Evolutionary conservation across 2,113 vertebrate species (phyloP).

Genomic region (Pituophis catenifer): DNA sequence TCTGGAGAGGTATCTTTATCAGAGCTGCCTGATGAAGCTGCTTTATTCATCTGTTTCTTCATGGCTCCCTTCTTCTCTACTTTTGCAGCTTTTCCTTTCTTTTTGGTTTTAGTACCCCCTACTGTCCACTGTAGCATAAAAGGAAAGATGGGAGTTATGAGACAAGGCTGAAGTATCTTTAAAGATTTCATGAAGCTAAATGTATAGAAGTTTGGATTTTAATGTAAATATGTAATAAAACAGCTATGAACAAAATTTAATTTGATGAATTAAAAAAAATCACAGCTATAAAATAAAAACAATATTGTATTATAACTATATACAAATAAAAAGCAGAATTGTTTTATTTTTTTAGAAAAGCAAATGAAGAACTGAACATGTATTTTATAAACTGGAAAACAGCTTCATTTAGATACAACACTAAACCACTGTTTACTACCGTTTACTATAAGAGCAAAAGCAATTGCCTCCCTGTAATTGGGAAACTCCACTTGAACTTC

Average conservation of each 20-base stretch:
- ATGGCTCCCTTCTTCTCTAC: slow-evolving; percentile 89
- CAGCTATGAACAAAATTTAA: background rate
- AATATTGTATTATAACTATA: background rate
- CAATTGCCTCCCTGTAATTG: background rate
- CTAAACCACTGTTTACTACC: background rate
- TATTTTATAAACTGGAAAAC: background rate
- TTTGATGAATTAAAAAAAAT: background rate
- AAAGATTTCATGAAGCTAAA: background rate
- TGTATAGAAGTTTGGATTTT: background rate
- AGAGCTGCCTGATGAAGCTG: slow-evolving; percentile 95
- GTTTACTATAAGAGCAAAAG: background rate
- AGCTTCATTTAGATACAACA: background rate
- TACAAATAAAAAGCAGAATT: background rate
- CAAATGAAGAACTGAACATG: background rate
- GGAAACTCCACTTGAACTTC: background rate
- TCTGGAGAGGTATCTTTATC: slow-evolving; percentile 94
- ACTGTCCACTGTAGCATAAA: slow-evolving; percentile 88
- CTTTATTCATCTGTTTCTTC: slow-evolving; percentile 86
- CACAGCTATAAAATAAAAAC: background rate
- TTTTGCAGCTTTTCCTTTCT: slow-evolving; percentile 90
- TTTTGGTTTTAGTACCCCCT: slow-evolving; percentile 95
- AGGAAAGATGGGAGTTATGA: slow-evolving; percentile 30
- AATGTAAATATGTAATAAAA: background rate
- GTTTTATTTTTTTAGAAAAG: background rate
- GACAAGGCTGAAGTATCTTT: background rate